Evolutionary conservation across 2,888 invertebrate genomes (phyloP), one percentile per base, ranked within the genome.

Genomic region (Lingula anatina): DNA sequence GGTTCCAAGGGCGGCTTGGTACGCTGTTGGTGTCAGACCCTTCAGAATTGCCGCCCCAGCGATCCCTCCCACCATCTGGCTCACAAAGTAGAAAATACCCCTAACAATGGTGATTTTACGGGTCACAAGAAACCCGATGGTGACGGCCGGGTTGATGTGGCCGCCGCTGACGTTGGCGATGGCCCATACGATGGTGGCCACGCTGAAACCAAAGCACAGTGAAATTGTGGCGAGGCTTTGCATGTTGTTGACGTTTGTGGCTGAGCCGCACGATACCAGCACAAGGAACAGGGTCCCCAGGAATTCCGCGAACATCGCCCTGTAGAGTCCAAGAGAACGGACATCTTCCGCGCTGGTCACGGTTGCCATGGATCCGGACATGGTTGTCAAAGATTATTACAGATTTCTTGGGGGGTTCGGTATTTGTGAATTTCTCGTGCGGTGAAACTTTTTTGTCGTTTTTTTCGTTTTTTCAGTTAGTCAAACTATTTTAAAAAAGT

Each of bases 61-160:
- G 41, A 47, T n/a, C 21, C 52, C 50, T 20, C 41, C 24, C n/a
- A 41, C 21, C 20, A 41, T 20, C 79, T 94, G 94, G 52, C 92
- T 91, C 5, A 89, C 85, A 54, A 94, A 83, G 79, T 91, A 91
- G 77, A 93, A 84, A 45, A 86, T 81, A 0, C 88, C 86, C 45
- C 93, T 82, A 54, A 93, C 82, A 40, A 89, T 85, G 18, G 91
- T 88, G 63, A 94, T 88, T 68, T 85, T 85, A 56, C 91, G 83
- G 43, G 91, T 87, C 61, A 91, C 83, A 63, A 88, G 86, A 79
- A 91, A 83, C 47, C 92, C 90, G 54, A 89, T 42, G 3, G 93
- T 93, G 38, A 95, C 90, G 1, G 94, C 93, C 1, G 94, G 94
- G 81, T 95, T 95, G 54, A 94, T 82, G 77, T 93, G 93, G 9